A percentile compares a stretch with the other conserved stretches of the same genome.
Evolutionary conservation across 2,113 vertebrate genomes (phyloP).

Genomic region (Zootoca vivipara): DNA sequence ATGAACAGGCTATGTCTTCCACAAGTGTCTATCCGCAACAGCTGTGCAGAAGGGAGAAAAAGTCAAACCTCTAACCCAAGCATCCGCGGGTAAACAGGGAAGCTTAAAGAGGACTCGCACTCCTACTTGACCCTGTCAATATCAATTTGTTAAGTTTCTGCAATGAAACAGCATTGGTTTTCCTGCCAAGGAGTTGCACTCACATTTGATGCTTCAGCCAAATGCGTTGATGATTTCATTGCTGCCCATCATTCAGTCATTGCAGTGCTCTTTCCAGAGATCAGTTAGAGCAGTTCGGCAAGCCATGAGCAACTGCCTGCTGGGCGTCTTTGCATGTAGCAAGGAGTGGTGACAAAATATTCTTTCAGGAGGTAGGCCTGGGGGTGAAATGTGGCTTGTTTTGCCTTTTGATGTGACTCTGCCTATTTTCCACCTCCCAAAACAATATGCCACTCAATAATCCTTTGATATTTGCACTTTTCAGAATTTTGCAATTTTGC

Average conservation of each 20-base stretch:
- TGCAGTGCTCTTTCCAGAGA: not conserved
- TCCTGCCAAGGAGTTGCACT: conserved; percentile 15
- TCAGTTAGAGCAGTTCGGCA: not conserved
- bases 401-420: not conserved
- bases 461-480: no score
- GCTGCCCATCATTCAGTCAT: not conserved
- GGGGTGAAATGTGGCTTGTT: not conserved
- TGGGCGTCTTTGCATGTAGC: not conserved
- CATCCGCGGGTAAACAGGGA: not conserved
- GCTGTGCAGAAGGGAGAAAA: not conserved
- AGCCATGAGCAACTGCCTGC: not conserved
- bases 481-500: no score
- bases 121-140: conserved; percentile 6
- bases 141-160: not conserved
- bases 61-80: not conserved
- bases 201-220: not conserved
- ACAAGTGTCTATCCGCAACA: not conserved
- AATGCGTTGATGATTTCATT: not conserved
- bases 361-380: not conserved
- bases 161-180: not conserved
- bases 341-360: not conserved
- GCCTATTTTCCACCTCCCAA: no score
- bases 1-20: not conserved
- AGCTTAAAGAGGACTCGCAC: not conserved
- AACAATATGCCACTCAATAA: no score